Percentiles rank a stretch among this genome's conserved stretches.
These are phyloP conservation scores for Gouania willdenowi DNA, from an alignment of 2,797 vertebrate species.

Conservation along the genomic window DNA sequence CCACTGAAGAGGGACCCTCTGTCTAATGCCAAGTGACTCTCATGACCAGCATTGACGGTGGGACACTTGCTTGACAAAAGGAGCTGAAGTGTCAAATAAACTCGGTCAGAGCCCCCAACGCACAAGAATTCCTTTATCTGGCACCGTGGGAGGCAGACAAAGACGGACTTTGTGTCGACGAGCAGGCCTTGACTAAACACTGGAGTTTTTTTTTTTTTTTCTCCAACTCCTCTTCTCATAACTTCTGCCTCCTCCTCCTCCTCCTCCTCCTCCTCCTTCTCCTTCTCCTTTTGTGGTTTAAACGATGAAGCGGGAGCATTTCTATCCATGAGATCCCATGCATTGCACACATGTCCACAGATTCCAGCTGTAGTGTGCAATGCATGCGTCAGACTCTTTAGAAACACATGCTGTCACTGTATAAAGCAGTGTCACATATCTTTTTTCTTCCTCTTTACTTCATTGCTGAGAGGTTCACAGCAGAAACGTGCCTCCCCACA, in stretches of 20 bases:
- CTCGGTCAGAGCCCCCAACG: constrained; percentile 80
- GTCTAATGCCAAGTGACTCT: constrained; percentile 92
- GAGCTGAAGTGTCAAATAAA: constrained; percentile 92
- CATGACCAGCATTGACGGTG: constrained; percentile 88
- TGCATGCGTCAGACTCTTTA: neutral
- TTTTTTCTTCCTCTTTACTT: too few species aligned
- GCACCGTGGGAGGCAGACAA: constrained; percentile 80
- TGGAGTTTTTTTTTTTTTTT: constrained; percentile 36
- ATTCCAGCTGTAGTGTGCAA: constrained; percentile 3
- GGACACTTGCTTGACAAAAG: constrained; percentile 90
- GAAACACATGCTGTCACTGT: neutral
- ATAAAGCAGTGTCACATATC: too few species aligned
- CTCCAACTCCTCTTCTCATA: constrained; percentile 44
- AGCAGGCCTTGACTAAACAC: constrained; percentile 80
- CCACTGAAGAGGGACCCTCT: constrained; percentile 94
- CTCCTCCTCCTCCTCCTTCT: constrained; percentile 40
- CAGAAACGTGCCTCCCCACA: constrained; percentile 35
- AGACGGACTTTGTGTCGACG: constrained; percentile 82
- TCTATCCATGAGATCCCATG: constrained; percentile 46
- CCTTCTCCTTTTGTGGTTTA: constrained; percentile 39
- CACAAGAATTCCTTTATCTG: constrained; percentile 92
- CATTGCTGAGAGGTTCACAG: too few species aligned
- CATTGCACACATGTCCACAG: constrained; percentile 22
- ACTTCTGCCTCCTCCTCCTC: constrained; percentile 52
- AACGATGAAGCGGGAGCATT: constrained; percentile 34